Conservation (phyloP, 37 sponge, comb jelly and placozoan species). For the Halisarca cf. caerulea region DNA sequence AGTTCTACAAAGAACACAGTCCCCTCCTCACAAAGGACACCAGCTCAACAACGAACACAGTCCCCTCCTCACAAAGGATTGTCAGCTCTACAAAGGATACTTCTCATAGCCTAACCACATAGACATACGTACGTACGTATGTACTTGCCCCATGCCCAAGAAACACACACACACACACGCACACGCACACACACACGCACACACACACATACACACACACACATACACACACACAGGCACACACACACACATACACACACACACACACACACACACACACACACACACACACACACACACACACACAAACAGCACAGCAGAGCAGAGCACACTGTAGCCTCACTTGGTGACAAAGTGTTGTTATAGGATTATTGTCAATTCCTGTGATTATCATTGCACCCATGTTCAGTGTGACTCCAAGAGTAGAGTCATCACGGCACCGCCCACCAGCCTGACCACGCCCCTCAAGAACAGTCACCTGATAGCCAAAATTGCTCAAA, state of each 20-base stretch:
- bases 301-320: constrained; percentile 14
- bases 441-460: constrained; percentile 72
- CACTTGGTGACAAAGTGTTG: constrained; percentile 69
- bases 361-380: constrained; percentile 79
- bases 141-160: not conserved
- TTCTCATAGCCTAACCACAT: not conserved
- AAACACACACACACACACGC: not conserved
- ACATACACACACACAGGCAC: not conserved
- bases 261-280: constrained; percentile 29
- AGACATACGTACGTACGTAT: not conserved
- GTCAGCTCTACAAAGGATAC: not conserved
- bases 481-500: constrained; percentile 72
- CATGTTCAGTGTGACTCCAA: constrained; percentile 65
- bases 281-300: not conserved
- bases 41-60: no score
- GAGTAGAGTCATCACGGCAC: constrained; percentile 58
- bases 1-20: no score
- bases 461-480: constrained; percentile 83
- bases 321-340: no score
- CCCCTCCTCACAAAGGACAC: no score
- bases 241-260: constrained; percentile 6
- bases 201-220: not conserved
- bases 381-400: constrained; percentile 93
- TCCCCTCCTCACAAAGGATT: no score
- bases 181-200: no score